These are phyloP conservation scores for Diphyllodes magnificus DNA, from an alignment of 2,113 vertebrate genomes.

Conservation along the genomic window DNA sequence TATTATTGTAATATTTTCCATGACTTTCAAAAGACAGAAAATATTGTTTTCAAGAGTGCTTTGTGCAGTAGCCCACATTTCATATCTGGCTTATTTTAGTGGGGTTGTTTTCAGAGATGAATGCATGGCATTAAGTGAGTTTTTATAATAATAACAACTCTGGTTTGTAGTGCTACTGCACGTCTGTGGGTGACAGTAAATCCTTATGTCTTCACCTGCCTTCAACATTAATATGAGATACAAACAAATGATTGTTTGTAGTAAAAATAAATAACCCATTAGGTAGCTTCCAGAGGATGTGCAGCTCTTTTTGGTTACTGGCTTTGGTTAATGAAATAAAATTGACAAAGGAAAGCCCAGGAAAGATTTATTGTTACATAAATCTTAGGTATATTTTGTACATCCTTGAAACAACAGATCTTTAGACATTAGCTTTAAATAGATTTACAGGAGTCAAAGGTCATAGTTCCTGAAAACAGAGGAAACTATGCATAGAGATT, in stretches of 20 bases:
- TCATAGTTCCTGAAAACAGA: slow-evolving; percentile 70
- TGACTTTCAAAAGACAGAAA: neutral
- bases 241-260: slow-evolving; percentile 45
- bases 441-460: slow-evolving; percentile 70
- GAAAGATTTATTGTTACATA: slow-evolving; percentile 50
- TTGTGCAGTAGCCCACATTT: neutral
- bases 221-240: slow-evolving; percentile 35
- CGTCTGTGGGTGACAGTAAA: neutral
- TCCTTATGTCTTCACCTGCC: slow-evolving; percentile 45
- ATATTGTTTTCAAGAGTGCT: neutral
- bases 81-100: neutral
- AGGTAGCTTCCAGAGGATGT: slow-evolving; percentile 55
- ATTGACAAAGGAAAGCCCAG: slow-evolving; percentile 37
- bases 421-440: slow-evolving; percentile 63
- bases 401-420: slow-evolving; percentile 59
- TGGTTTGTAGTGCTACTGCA: neutral
- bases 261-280: slow-evolving; percentile 54
- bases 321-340: slow-evolving; percentile 51
- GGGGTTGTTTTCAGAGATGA: neutral
- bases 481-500: slow-evolving; percentile 66
- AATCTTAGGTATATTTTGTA: slow-evolving; percentile 64
- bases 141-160: neutral
- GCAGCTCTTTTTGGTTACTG: slow-evolving; percentile 19
- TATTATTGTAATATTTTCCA: neutral
- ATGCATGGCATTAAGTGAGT: neutral